Percentiles rank a stretch among this genome's conserved stretches.
Evolutionary conservation across 2,797 vertebrate genomes (phyloP).

Genomic region (Gastrophryne carolinensis): DNA sequence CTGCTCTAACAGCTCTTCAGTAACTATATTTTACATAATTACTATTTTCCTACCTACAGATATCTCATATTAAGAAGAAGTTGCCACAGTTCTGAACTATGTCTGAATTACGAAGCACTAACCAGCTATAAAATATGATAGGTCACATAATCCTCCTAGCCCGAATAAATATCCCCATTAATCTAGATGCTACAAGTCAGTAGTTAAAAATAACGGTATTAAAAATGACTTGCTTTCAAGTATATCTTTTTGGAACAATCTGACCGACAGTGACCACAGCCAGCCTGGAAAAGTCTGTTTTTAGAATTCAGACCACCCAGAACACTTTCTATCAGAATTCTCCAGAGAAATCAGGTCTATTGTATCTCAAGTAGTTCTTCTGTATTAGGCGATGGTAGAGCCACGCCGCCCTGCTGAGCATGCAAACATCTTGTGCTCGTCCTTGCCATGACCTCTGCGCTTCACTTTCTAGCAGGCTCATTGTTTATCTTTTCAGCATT

Average conservation of each 20-base stretch:
- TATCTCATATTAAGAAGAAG: no score
- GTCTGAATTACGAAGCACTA: no score
- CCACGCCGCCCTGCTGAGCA: background rate
- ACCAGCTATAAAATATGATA: no score
- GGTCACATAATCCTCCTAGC: no score
- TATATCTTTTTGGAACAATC: background rate
- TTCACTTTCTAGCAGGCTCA: background rate
- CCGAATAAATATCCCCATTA: no score
- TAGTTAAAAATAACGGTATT: background rate
- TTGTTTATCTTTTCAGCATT: background rate
- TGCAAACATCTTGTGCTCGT: slow-evolving; percentile 6
- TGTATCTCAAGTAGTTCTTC: slow-evolving; percentile 15
- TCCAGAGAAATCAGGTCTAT: slow-evolving; percentile 14
- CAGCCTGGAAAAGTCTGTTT: slow-evolving; percentile 1
- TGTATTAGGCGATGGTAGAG: background rate
- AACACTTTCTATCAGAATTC: background rate
- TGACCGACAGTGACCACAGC: background rate
- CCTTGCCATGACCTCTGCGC: background rate
- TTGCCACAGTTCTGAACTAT: no score
- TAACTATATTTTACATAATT: no score
- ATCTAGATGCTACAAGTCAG: background rate
- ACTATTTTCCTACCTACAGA: no score
- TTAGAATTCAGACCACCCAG: slow-evolving; percentile 2
- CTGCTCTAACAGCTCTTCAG: no score
- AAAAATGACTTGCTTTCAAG: background rate